A percentile compares a stretch with the other conserved stretches of the same genome.
These are phyloP conservation scores for Apis florea DNA, from an alignment of 1,140 invertebrate species.

Conservation along the genomic window DNA sequence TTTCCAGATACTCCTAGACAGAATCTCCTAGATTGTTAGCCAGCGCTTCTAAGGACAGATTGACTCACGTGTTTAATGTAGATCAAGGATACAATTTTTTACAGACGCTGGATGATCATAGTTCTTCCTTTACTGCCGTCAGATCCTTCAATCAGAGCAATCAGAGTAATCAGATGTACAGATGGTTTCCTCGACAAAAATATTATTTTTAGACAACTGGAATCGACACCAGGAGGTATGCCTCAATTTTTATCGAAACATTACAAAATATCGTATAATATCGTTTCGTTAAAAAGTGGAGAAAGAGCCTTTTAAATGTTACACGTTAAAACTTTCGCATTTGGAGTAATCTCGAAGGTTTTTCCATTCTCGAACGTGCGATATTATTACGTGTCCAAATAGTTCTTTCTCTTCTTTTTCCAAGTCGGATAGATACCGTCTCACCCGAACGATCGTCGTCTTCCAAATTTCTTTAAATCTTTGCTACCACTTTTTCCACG, in stretches of 20 bases:
- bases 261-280: too few species aligned
- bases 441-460: too few species aligned
- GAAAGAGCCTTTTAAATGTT: too few species aligned
- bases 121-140: conserved; percentile 96
- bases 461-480: too few species aligned
- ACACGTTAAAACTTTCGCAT: too few species aligned
- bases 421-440: too few species aligned
- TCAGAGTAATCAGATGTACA: conserved; percentile 84
- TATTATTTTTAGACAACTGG: conserved; percentile 92
- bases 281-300: too few species aligned
- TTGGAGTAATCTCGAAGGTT: too few species aligned
- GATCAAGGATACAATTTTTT: conserved; percentile 92
- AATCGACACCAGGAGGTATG: conserved; percentile 81
- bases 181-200: conserved; percentile 98
- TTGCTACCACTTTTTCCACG: too few species aligned
- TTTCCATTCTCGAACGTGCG: too few species aligned
- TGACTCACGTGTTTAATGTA: conserved; percentile 97
- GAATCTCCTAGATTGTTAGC: conserved; percentile 86
- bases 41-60: conserved; percentile 94
- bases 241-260: conserved; percentile 82
- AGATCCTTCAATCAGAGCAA: conserved; percentile 86
- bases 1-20: conserved; percentile 77
- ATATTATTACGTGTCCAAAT: too few species aligned
- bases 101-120: conserved; percentile 97
- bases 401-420: too few species aligned